A percentile compares a stretch with the other conserved stretches of the same genome.
These are phyloP conservation scores for Trematomus bernacchii DNA, from an alignment of 2,797 vertebrate genomes.

Conservation along the genomic window DNA sequence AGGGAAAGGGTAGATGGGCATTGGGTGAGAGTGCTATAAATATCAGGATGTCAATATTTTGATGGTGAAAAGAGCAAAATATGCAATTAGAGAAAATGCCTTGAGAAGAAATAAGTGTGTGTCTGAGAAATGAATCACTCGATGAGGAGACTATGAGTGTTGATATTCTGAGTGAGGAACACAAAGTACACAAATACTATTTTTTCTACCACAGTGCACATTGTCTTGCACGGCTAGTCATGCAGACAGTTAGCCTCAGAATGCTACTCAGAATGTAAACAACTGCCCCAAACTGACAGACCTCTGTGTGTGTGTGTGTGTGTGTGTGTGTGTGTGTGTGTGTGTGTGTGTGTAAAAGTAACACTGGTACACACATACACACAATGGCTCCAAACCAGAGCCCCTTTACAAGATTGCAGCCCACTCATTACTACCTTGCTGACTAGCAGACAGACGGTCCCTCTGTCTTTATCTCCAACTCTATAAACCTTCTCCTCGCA, in stretches of 20 bases:
- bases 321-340: too few species aligned
- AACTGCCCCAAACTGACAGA: conserved; percentile 60
- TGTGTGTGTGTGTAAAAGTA: conserved; percentile 43
- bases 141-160: neutral
- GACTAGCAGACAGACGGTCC: conserved; percentile 68
- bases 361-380: conserved; percentile 38
- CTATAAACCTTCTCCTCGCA: conserved; percentile 60
- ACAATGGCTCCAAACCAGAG: conserved; percentile 49
- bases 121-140: conserved; percentile 28
- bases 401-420: conserved; percentile 57
- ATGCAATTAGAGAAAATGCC: conserved; percentile 14
- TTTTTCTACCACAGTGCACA: conserved; percentile 40
- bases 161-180: conserved; percentile 27
- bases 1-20: neutral
- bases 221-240: conserved; percentile 39
- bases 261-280: conserved; percentile 61
- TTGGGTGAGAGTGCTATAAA: neutral
- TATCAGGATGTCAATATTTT: conserved; percentile 28
- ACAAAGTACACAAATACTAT: conserved; percentile 27
- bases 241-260: conserved; percentile 46
- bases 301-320: conserved; percentile 37
- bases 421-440: conserved; percentile 62
- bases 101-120: conserved; percentile 10
- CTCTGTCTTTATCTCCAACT: conserved; percentile 72
- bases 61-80: conserved; percentile 8